Base-by-base conservation (phyloP, 1,140 invertebrate species). In the Diachasmimorpha longicaudata region DNA sequence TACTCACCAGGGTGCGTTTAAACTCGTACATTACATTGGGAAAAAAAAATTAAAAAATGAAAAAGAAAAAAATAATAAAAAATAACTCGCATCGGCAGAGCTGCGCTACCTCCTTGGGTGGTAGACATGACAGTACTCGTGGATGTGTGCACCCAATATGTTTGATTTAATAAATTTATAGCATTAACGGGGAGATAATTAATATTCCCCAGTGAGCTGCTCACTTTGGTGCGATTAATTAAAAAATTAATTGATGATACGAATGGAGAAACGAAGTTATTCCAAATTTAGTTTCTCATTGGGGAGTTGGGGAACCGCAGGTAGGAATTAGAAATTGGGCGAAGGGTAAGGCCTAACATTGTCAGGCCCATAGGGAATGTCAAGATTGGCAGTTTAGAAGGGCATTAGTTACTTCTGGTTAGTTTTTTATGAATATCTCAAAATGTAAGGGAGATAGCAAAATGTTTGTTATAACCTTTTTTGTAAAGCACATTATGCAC, bases 81-180 rank as follows among this genome's bases (percentile, higher is more conserved):
- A n/a, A n/a, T n/a, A n/a, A 63, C 58, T 63, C 14, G 58, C 23
- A 25, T 63, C 11, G 58, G 58, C 58, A 63, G 19, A 63, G 31
- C 58, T 63, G 58, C 23, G 58, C 58, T 63, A 63, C 23, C 58
- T 63, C 58, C 58, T 63, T 63, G 58, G 58, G 58, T 63, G 58
- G 58, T 63, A 63, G 23, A 23, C 58, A 55, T 55, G 1, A 55
- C n/a, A 21, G 39, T 10, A 63, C 23, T 63, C 58, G 58, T 25
- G 23, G 58, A 25, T 63, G 58, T 63, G 58, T 63, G 58, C 21
- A 63, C 58, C 58, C 19, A 63, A 63, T 63, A 31, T 63, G 58
- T 63, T 63, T 63, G 58, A 63, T 63, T 63, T 63, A 63, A 63
- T 63, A 63, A 63, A 63, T 63, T 63, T 63, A 63, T 63, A 4